Percentiles rank a stretch among this genome's conserved stretches.
Conservation (phyloP, 2,888 invertebrate species). For the Polydrusus tereticollis region DNA sequence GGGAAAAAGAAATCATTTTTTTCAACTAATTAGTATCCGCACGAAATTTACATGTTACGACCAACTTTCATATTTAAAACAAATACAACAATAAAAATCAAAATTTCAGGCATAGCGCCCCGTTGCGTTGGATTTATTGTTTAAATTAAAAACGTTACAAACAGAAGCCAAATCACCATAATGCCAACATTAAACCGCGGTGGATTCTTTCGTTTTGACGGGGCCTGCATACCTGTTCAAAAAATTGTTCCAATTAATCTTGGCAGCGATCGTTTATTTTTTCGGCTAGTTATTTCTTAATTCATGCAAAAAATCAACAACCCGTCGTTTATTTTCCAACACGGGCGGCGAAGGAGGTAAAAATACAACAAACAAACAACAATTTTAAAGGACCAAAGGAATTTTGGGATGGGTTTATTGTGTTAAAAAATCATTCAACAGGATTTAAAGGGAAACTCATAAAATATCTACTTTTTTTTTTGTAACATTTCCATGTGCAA, state of each 20-base stretch:
- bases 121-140: constrained; percentile 40
- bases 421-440: too few relatives aligned
- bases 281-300: constrained; percentile 47
- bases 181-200: constrained; percentile 47
- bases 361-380: too few relatives aligned
- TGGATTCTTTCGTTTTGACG: constrained; percentile 42
- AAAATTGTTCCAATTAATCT: constrained; percentile 49
- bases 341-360: too few relatives aligned
- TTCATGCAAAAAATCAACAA: constrained; percentile 44
- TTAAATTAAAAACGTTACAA: constrained; percentile 46
- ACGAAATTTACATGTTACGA: constrained; percentile 12
- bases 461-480: too few relatives aligned
- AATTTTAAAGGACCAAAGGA: too few relatives aligned
- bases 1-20: too few relatives aligned
- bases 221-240: constrained; percentile 40
- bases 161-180: constrained; percentile 50
- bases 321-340: too few relatives aligned
- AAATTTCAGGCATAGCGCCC: constrained; percentile 33
- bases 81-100: constrained; percentile 27
- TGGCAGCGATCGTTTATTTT: constrained; percentile 38
- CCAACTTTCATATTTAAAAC: constrained; percentile 20
- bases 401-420: too few relatives aligned
- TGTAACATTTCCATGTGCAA: too few relatives aligned
- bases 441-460: too few relatives aligned
- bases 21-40: neutral